These are phyloP conservation scores for Cryptoleucopteryx plumbea DNA, from an alignment of 2,113 vertebrate species.

Conservation along the genomic window DNA sequence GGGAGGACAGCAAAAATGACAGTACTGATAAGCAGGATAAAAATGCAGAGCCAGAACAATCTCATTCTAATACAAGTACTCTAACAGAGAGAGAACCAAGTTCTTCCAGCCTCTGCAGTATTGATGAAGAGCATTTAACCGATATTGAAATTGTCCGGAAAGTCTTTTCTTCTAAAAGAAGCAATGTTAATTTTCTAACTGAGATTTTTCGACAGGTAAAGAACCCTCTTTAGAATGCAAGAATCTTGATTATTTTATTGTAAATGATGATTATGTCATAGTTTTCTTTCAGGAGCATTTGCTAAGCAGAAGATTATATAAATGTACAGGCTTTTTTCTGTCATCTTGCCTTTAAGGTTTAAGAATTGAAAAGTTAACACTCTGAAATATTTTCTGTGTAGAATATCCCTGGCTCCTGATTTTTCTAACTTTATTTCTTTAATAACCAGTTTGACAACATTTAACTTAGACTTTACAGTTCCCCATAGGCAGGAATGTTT, in stretches of 20 bases:
- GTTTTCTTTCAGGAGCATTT: not conserved
- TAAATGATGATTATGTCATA: not conserved
- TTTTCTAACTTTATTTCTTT: not conserved
- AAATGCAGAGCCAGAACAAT: conserved; percentile 85
- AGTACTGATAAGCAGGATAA: conserved; percentile 75
- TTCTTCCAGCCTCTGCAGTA: conserved; percentile 97
- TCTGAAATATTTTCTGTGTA: not conserved
- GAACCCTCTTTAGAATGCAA: not conserved
- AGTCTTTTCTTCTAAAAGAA: conserved; percentile 92
- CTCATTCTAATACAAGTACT: conserved; percentile 97
- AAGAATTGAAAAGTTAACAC: not conserved
- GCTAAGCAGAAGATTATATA: not conserved
- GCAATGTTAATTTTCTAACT: conserved; percentile 95
- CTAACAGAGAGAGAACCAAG: conserved; percentile 97
- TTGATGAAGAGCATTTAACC: conserved; percentile 95
- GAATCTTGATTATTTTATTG: not conserved
- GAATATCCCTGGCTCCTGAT: not conserved
- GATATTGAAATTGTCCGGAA: conserved; percentile 96
- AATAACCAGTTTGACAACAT: not conserved
- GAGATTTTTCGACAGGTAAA: conserved; percentile 98
- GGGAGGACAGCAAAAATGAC: conserved; percentile 82
- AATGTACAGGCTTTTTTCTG: not conserved
- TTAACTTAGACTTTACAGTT: not conserved
- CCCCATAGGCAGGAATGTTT: not conserved
- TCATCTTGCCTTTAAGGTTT: not conserved